Conservation (phyloP, 1,140 invertebrate genomes). For the Drosophila bifasciata region DNA sequence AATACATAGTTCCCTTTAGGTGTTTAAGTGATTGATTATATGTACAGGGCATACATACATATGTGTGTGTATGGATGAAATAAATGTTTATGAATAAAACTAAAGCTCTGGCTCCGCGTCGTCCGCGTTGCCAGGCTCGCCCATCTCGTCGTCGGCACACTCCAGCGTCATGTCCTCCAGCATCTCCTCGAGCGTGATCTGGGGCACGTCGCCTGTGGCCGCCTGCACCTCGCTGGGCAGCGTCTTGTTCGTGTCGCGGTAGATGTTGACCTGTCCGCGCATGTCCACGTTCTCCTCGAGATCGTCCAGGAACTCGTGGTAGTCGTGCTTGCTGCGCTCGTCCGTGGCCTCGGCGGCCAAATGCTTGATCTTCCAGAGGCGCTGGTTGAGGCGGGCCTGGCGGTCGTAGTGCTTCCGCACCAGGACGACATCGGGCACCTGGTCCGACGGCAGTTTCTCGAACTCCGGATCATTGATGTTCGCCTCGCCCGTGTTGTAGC, state of each 20-base stretch:
- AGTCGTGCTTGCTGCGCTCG: slow-evolving; percentile 89
- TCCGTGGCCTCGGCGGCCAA: slow-evolving; percentile 89
- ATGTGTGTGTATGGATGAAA: not conserved
- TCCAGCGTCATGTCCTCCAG: slow-evolving; percentile 95
- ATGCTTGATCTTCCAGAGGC: slow-evolving; percentile 97
- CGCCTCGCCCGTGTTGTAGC: slow-evolving; percentile 94
- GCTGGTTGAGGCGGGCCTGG: slow-evolving; percentile 87
- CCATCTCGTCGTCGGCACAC: slow-evolving; percentile 88
- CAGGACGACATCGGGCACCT: slow-evolving; percentile 95
- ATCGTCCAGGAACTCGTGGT: slow-evolving; percentile 98
- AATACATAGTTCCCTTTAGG: slow-evolving; percentile 17
- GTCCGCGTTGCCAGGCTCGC: slow-evolving; percentile 68
- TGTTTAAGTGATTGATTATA: slow-evolving; percentile 21
- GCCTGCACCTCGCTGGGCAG: slow-evolving; percentile 88
- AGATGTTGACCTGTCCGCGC: slow-evolving; percentile 97
- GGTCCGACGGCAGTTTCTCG: slow-evolving; percentile 90
- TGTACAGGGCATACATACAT: slow-evolving; percentile 37
- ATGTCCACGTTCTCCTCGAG: slow-evolving; percentile 96
- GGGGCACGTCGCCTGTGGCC: slow-evolving; percentile 88
- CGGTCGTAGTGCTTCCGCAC: slow-evolving; percentile 97
- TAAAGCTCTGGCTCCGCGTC: slow-evolving; percentile 24
- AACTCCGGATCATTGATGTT: slow-evolving; percentile 96
- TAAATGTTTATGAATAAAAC: too few relatives aligned
- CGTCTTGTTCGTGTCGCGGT: slow-evolving; percentile 90
- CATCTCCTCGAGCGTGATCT: slow-evolving; percentile 98